Evolutionary conservation across 2,797 vertebrate species (phyloP).

Genomic region (Clarias platycephalus): DNA sequence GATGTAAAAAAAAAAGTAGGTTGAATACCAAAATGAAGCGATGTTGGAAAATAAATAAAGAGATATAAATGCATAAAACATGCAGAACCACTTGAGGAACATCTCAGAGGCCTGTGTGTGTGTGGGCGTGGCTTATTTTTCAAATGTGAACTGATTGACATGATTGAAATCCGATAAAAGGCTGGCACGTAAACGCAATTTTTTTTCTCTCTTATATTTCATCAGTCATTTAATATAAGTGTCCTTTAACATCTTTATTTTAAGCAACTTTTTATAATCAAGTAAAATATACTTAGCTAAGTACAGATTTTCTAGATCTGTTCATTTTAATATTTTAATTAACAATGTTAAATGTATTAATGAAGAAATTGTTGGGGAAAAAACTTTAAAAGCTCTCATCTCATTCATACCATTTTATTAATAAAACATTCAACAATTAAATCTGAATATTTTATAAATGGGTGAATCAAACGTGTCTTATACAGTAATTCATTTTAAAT

Average conservation of each 20-base stretch:
- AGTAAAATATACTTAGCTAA: not conserved
- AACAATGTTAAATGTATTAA: not conserved
- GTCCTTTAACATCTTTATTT: not conserved
- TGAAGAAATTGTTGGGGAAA: not conserved
- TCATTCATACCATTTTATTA: not conserved
- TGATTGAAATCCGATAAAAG: too few species aligned
- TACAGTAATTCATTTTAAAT: not conserved
- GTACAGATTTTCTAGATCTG: not conserved
- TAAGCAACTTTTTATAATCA: not conserved
- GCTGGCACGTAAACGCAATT: not conserved
- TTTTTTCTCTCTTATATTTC: not conserved
- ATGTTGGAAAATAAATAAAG: not conserved
- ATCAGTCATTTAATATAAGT: not conserved
- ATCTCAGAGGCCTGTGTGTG: not conserved
- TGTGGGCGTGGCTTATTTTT: not conserved
- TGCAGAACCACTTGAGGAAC: not conserved
- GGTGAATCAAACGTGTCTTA: not conserved
- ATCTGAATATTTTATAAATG: not conserved
- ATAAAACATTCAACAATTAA: not conserved
- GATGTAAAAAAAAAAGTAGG: too few species aligned
- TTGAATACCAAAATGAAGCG: not conserved
- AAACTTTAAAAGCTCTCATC: not conserved
- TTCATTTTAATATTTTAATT: not conserved
- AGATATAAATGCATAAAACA: not conserved
- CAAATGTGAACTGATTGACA: not conserved